A percentile compares a stretch with the other conserved stretches of the same genome.
Evolutionary conservation across 2,888 invertebrate species (phyloP).

Genomic region (Steromphala cineraria): DNA sequence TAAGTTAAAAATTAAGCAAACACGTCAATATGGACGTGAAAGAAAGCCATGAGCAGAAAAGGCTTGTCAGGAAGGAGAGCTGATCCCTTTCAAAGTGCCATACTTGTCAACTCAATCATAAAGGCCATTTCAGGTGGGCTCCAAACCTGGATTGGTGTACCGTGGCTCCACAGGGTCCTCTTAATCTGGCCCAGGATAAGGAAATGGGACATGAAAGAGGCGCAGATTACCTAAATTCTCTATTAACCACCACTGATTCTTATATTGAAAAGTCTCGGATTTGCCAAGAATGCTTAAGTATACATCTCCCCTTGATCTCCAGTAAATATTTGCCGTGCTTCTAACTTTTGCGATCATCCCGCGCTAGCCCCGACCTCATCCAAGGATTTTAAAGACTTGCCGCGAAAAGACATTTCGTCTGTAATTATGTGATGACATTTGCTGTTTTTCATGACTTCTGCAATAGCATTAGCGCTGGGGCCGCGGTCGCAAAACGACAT

Average conservation of each 20-base stretch:
- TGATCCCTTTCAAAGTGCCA: constrained; percentile 9
- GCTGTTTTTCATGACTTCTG: constrained; percentile 26
- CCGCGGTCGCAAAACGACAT: constrained; percentile 17
- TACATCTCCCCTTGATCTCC: constrained; percentile 19
- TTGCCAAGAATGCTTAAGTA: constrained; percentile 29
- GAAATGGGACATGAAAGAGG: constrained; percentile 18
- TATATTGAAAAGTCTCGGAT: constrained; percentile 32
- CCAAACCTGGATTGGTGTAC: not conserved
- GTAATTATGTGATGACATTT: constrained; percentile 23
- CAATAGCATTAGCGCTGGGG: constrained; percentile 9
- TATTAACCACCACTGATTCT: constrained; percentile 26
- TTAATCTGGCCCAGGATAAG: constrained; percentile 27
- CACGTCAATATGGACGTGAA: not conserved
- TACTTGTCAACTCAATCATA: constrained; percentile 16
- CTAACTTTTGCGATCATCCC: constrained; percentile 20
- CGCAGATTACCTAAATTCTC: constrained; percentile 23
- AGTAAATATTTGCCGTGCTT: constrained; percentile 23
- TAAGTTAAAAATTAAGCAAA: constrained; percentile 17
- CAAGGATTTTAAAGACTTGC: constrained; percentile 20
- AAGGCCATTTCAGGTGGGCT: constrained; percentile 11
- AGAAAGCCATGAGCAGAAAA: not conserved
- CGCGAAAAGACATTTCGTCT: constrained; percentile 22
- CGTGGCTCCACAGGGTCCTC: not conserved
- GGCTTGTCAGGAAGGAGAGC: not conserved
- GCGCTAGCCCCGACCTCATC: not conserved